phyloP scores from a whole-genome alignment of 2,113 vertebrate species.

The Poecile atricapillus region DNA sequence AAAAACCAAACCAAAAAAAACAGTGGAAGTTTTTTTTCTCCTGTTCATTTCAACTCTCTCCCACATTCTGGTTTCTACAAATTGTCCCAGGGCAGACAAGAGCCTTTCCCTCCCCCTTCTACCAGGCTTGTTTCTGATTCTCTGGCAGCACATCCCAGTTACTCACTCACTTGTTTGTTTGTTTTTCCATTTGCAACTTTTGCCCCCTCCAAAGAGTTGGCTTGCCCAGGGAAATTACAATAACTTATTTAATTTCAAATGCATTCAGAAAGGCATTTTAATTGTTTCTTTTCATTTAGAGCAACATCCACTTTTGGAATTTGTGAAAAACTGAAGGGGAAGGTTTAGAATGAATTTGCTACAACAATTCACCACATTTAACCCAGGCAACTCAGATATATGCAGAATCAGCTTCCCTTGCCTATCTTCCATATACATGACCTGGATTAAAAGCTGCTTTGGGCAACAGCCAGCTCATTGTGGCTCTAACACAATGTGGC shows the following conservation, averaged over 20 bases:
- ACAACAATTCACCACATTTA: background rate
- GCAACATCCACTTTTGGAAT: background rate
- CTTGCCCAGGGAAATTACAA: slow-evolving; percentile 5
- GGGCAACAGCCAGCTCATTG: background rate
- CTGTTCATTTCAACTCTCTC: background rate
- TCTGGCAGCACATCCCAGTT: slow-evolving; percentile 24
- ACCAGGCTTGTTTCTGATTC: background rate
- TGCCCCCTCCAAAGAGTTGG: slow-evolving; percentile 19
- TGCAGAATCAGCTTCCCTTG: background rate
- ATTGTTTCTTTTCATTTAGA: slow-evolving; percentile 23
- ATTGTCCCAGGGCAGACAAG: background rate
- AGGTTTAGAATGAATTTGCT: background rate
- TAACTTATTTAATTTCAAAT: slow-evolving; percentile 26
- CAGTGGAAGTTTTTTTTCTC: background rate
- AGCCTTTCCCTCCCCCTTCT: background rate
- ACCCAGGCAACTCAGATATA: background rate
- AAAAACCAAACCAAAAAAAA: too few species aligned
- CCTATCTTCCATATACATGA: background rate
- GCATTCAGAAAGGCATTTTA: slow-evolving; percentile 21
- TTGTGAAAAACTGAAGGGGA: background rate
- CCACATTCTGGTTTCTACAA: slow-evolving; percentile 1
- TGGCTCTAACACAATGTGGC: background rate
- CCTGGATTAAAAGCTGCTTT: background rate
- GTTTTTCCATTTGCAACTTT: slow-evolving; percentile 46
- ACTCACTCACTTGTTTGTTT: slow-evolving; percentile 40